Percentiles rank a stretch among this genome's conserved stretches.
Conservation (phyloP, 1,140 invertebrate species). For the Probaryconus sp. region DNA sequence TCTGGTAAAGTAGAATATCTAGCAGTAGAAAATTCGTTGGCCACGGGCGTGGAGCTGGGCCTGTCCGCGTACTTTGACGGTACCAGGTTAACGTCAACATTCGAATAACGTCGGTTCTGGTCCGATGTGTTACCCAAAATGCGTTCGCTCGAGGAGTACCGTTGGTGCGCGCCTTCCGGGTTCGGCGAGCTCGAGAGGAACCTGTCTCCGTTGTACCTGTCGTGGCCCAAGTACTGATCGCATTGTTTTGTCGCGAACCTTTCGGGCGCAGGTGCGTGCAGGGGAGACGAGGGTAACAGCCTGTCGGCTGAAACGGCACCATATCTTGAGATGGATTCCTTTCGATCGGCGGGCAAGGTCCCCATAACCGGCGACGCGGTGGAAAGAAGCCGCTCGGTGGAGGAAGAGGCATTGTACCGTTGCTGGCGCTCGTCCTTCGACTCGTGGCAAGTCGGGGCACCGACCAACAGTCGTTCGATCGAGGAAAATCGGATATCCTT, state of each 20-base stretch:
- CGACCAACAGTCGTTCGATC: slow-evolving; percentile 68
- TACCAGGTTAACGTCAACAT: slow-evolving; percentile 60
- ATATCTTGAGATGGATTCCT: slow-evolving; percentile 59
- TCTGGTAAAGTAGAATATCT: slow-evolving; percentile 68
- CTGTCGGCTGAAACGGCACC: slow-evolving; percentile 65
- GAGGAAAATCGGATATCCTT: slow-evolving; percentile 68
- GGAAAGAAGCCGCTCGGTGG: slow-evolving; percentile 67
- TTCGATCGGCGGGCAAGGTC: slow-evolving; percentile 42
- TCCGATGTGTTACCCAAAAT: slow-evolving; percentile 47
- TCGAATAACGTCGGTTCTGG: slow-evolving; percentile 59
- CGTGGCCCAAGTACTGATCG: slow-evolving; percentile 69
- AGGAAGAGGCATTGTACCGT: slow-evolving; percentile 63
- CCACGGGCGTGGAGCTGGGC: slow-evolving; percentile 66
- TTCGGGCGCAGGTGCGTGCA: slow-evolving; percentile 72
- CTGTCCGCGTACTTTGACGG: slow-evolving; percentile 70
- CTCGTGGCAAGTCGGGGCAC: slow-evolving; percentile 51
- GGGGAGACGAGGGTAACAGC: slow-evolving; percentile 70
- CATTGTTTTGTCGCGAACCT: slow-evolving; percentile 66
- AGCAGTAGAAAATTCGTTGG: slow-evolving; percentile 63
- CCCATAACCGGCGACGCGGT: slow-evolving; percentile 71
- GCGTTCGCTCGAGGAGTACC: slow-evolving; percentile 72
- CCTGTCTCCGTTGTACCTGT: slow-evolving; percentile 69
- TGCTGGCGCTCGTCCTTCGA: slow-evolving; percentile 66
- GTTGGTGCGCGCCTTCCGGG: slow-evolving; percentile 68
- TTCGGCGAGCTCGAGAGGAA: slow-evolving; percentile 71